phyloP scores from a whole-genome alignment of 1,140 invertebrate species.

The Drosophila tropicalis region DNA sequence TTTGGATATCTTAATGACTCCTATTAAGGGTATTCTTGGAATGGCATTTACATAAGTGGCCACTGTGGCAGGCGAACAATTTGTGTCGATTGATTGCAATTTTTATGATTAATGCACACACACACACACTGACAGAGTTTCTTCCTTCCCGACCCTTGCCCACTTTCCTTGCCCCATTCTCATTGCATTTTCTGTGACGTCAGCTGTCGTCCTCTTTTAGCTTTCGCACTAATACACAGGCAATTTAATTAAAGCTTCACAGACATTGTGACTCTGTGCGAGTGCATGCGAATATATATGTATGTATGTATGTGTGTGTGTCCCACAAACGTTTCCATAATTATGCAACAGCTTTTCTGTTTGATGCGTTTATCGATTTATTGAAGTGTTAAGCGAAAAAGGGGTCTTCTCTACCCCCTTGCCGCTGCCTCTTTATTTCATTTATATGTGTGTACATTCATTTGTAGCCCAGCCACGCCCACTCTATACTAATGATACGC shows the following conservation, averaged over 20 bases:
- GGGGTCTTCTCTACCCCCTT: conserved; percentile 58
- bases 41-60: conserved; percentile 15
- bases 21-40: conserved; percentile 28
- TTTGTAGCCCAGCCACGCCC: conserved; percentile 23
- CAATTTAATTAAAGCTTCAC: conserved; percentile 72
- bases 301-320: conserved; percentile 16
- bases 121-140: neutral
- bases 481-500: conserved; percentile 64
- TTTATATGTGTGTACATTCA: neutral
- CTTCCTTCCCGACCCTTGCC: conserved; percentile 16
- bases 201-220: conserved; percentile 14
- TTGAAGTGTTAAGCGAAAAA: conserved; percentile 76
- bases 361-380: conserved; percentile 80
- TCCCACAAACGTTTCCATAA: conserved; percentile 59
- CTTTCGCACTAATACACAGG: conserved; percentile 55
- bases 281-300: neutral
- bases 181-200: neutral
- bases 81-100: conserved; percentile 71
- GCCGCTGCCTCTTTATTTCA: conserved; percentile 14
- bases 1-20: conserved; percentile 4
- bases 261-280: conserved; percentile 3
- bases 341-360: conserved; percentile 76
- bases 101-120: conserved; percentile 67
- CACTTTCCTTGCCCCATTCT: no score
- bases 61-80: conserved; percentile 29